A percentile compares a stretch with the other conserved stretches of the same genome.
phyloP scores from a whole-genome alignment of 1,140 invertebrate genomes.

The Thaumetopoea pityocampa region DNA sequence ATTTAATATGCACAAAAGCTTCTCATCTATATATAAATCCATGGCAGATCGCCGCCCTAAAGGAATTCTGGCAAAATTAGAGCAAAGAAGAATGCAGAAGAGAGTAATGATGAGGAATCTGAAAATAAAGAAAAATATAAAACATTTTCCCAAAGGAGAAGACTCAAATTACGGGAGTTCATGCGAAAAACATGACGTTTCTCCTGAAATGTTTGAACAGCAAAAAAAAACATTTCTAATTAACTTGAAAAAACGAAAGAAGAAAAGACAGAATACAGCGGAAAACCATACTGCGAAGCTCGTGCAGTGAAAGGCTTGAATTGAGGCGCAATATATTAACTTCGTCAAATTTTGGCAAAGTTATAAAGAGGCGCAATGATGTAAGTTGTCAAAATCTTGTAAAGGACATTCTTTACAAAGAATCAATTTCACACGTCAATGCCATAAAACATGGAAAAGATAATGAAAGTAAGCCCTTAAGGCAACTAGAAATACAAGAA shows the following conservation, averaged over 20 bases:
- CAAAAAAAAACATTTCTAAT: background rate
- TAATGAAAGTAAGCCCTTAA: constrained; percentile 37
- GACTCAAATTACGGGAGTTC: constrained; percentile 1
- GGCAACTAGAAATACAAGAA: constrained; percentile 22
- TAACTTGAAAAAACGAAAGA: background rate
- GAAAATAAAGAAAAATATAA: constrained; percentile 3
- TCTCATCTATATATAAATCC: too few relatives aligned
- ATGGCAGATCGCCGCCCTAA: too few relatives aligned
- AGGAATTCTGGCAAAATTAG: too few relatives aligned
- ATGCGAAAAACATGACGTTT: constrained; percentile 1
- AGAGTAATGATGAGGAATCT: background rate
- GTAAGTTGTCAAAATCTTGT: constrained; percentile 24
- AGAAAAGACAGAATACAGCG: background rate
- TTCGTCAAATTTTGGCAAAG: constrained; percentile 44
- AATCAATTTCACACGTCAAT: constrained; percentile 14
- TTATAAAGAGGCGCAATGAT: constrained; percentile 30
- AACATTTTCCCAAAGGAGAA: background rate
- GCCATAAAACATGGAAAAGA: constrained; percentile 33
- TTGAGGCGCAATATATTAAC: constrained; percentile 34
- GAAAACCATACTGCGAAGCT: too few relatives aligned
- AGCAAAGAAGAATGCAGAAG: too few relatives aligned
- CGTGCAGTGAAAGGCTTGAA: constrained; percentile 25
- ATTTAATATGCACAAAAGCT: too few relatives aligned
- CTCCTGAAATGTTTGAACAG: background rate
- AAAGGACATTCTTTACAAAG: constrained; percentile 27